A percentile compares a stretch with the other conserved stretches of the same genome.
These are phyloP conservation scores for Teleiodes luculella DNA, from an alignment of 2,888 invertebrate species.

Conservation along the genomic window DNA sequence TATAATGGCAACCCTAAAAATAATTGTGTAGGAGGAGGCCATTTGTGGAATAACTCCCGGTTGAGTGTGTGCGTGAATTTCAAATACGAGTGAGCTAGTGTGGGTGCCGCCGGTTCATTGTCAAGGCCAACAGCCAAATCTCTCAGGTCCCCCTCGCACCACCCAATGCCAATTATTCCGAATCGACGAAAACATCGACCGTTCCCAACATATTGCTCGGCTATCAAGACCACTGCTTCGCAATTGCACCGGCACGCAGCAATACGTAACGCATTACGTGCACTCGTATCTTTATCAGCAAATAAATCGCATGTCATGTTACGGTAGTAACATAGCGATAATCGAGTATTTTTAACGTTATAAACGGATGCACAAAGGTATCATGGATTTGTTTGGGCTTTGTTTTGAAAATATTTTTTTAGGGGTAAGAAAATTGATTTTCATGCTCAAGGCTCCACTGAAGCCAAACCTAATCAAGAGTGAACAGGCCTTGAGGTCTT, in stretches of 20 bases:
- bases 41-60: slow-evolving; percentile 64
- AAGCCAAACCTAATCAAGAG: too few species aligned
- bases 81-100: slow-evolving; percentile 51
- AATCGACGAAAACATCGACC: slow-evolving; percentile 54
- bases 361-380: not conserved
- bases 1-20: slow-evolving; percentile 48
- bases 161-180: slow-evolving; percentile 59
- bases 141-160: slow-evolving; percentile 47
- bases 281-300: slow-evolving; percentile 28
- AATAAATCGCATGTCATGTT: slow-evolving; percentile 32
- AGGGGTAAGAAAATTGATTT: too few species aligned
- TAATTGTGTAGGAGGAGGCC: slow-evolving; percentile 68
- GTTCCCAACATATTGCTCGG: slow-evolving; percentile 46
- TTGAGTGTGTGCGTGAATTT: slow-evolving; percentile 52
- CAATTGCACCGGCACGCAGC: slow-evolving; percentile 37
- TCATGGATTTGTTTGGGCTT: too few species aligned
- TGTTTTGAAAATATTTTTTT: too few species aligned
- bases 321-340: slow-evolving; percentile 44
- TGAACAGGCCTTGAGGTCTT: too few species aligned
- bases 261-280: slow-evolving; percentile 38
- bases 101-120: slow-evolving; percentile 75
- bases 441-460: too few species aligned
- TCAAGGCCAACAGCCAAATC: slow-evolving; percentile 78
- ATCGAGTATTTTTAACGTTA: slow-evolving; percentile 60
- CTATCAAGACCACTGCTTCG: slow-evolving; percentile 31